Evolutionary conservation across 2,113 vertebrate species (phyloP), one percentile per base, ranked within the genome.

Genomic region (Perca schrenkii): DNA sequence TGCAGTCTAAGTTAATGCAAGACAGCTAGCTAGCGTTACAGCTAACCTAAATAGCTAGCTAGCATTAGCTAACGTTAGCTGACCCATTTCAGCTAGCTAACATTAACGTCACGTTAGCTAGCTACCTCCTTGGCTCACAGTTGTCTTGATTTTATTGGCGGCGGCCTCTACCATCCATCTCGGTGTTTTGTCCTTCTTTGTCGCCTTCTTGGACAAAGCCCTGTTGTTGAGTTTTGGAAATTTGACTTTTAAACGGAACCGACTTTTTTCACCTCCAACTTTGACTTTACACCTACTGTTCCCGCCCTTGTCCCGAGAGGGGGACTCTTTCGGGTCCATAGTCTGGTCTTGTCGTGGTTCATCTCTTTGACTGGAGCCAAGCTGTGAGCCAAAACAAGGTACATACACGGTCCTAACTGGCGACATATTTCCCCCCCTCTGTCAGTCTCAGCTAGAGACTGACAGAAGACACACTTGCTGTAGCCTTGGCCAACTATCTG

Each of bases 221-320:
- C 6, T 6, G 6, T 4, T 57, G 46, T 25, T 25, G 6, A 40
- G 1, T 4, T 36, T 67, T 17, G 77, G 57, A 7, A 84, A 12
- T 65, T 91, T 91, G 6, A 88, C 74, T 70, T 85, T 85, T 60
- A 89, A 68, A 14, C 49, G 0, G 0, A 49, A 50, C 19, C 4
- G 40, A 46, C 1, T 22, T 69, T 73, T 82, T 21, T 58, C 53
- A 8, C 21, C 14, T n/a, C 3, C 25, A 8, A 6, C 54, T 10
- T 62, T 17, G 34, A 63, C 61, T 34, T 68, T 49, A 0, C 0
- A 12, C 28, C 22, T 8, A 31, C 73, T 74, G 0, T 52, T 69
- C 21, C 65, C 57, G 62, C 47, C 10, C 19, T 56, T 40, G 8
- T 17, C 28, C 31, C 3, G 46, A 11, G 50, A 14, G 6, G 22